Percentiles rank a stretch among this genome's conserved stretches.
Conservation (phyloP, 2,888 invertebrate species). For the Saturnia japonica region DNA sequence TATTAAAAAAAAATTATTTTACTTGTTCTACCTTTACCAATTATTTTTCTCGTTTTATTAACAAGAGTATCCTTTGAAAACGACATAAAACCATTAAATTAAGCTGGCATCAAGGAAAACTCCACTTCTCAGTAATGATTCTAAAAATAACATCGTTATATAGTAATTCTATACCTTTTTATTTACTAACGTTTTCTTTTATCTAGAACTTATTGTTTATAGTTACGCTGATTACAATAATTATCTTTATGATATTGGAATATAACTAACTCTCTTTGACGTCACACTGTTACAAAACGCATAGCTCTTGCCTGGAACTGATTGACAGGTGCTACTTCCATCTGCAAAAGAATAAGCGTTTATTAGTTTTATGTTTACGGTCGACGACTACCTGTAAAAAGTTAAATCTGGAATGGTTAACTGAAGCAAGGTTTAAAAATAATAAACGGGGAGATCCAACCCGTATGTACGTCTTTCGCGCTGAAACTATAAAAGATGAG, state of each 20-base stretch:
- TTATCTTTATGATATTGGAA: neutral
- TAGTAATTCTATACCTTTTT: neutral
- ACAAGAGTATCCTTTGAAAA: neutral
- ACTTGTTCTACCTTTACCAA: conserved; percentile 2
- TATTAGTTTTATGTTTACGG: neutral
- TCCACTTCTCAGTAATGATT: neutral
- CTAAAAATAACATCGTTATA: neutral
- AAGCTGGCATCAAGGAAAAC: neutral
- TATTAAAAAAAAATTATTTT: neutral
- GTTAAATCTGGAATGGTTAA: neutral
- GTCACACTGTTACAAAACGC: neutral
- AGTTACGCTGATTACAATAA: neutral
- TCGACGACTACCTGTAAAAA: neutral
- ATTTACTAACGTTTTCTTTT: neutral
- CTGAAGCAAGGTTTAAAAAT: neutral
- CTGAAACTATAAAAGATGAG: neutral
- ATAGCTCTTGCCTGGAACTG: too few relatives aligned
- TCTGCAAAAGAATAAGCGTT: neutral
- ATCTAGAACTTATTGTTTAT: neutral
- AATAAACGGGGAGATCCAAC: neutral
- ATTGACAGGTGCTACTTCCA: neutral
- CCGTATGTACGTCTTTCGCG: neutral
- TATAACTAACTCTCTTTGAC: neutral
- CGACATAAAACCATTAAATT: neutral
- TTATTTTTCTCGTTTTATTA: neutral